phyloP scores from a whole-genome alignment of 2,113 vertebrate genomes.

The Hemibagrus wyckioides region DNA sequence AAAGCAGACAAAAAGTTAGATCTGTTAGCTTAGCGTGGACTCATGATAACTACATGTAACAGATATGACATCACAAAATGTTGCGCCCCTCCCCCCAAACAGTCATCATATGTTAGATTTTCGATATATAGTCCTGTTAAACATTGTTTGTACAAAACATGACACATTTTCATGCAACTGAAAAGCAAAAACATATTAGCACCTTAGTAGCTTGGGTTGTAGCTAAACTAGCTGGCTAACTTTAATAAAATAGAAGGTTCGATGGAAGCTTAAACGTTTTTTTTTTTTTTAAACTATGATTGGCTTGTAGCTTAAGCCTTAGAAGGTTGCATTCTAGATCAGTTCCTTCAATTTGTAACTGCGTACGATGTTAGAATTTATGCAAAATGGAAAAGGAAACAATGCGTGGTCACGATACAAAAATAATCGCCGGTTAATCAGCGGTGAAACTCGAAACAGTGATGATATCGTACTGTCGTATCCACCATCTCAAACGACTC shows the following conservation, averaged over 20 bases:
- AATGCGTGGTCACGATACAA: neutral
- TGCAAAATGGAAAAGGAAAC: neutral
- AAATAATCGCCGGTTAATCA: neutral
- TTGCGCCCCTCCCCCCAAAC: neutral
- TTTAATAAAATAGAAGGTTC: neutral
- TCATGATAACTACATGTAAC: neutral
- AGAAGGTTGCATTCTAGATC: neutral
- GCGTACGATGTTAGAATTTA: neutral
- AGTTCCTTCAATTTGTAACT: neutral
- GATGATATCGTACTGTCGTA: neutral
- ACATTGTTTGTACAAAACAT: neutral
- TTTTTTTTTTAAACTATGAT: neutral
- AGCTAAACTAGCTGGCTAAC: no score
- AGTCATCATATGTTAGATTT: no score
- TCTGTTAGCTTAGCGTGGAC: neutral
- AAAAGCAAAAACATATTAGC: neutral
- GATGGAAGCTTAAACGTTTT: neutral
- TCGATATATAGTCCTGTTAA: no score
- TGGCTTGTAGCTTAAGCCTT: neutral
- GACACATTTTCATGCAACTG: neutral
- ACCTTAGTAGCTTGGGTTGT: neutral
- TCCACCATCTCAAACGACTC: neutral
- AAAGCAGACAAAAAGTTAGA: conserved; percentile 20
- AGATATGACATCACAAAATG: no score
- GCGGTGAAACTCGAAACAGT: neutral